Percentiles rank a stretch among this genome's conserved stretches.
Conservation (phyloP, 2,797 vertebrate genomes). For the Sus cebifrons region DNA sequence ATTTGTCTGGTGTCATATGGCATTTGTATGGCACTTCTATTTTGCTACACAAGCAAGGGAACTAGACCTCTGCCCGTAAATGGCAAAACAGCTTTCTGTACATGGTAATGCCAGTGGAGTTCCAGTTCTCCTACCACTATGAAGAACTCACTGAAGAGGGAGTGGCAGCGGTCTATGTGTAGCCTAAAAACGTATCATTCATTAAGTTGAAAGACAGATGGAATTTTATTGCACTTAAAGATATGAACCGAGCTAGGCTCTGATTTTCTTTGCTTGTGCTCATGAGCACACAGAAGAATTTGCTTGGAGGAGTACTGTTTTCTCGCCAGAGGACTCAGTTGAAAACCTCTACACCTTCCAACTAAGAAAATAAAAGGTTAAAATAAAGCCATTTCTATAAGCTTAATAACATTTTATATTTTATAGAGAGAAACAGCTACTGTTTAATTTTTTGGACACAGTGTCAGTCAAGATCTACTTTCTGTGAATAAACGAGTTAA, state of each 20-base stretch:
- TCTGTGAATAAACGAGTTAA: slow-evolving; percentile 17
- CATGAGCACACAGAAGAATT: slow-evolving; percentile 46
- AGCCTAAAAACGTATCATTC: slow-evolving; percentile 3
- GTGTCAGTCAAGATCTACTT: slow-evolving; percentile 51
- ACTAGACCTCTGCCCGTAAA: background rate
- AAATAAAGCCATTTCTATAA: slow-evolving; percentile 3
- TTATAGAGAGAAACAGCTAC: background rate
- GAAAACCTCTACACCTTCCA: slow-evolving; percentile 33
- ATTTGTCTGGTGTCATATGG: background rate
- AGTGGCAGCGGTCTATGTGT: background rate
- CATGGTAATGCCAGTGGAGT: background rate
- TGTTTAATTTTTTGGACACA: slow-evolving; percentile 71
- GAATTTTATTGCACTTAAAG: slow-evolving; percentile 54
- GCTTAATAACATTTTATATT: background rate
- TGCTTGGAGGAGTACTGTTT: slow-evolving; percentile 50
- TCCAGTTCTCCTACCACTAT: background rate
- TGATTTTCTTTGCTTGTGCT: slow-evolving; percentile 40
- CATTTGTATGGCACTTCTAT: background rate
- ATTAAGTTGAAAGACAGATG: slow-evolving; percentile 64
- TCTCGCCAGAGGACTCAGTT: slow-evolving; percentile 49
- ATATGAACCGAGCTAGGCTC: slow-evolving; percentile 15
- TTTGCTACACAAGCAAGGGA: background rate
- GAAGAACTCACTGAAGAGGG: background rate
- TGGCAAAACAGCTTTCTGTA: background rate
- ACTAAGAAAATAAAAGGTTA: background rate